Evolutionary conservation across 1,140 invertebrate genomes (phyloP).

Genomic region (Condylostylus longicornis): DNA sequence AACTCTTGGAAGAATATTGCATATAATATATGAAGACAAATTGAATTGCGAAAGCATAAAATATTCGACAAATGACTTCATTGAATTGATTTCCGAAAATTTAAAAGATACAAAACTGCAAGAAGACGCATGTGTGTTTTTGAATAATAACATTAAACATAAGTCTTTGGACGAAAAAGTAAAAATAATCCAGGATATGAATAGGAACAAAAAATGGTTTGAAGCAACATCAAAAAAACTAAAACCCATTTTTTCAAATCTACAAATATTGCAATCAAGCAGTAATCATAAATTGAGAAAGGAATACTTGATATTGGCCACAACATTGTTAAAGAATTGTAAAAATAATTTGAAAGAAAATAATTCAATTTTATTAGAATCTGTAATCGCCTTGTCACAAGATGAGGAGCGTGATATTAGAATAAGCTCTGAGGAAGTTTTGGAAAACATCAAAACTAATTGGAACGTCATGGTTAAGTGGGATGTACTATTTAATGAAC

Average conservation of each 20-base stretch:
- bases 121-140: too few species aligned
- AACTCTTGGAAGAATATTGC: too few species aligned
- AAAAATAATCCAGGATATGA: constrained; percentile 14
- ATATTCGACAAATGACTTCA: neutral
- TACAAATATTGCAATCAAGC: constrained; percentile 17
- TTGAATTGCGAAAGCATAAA: neutral
- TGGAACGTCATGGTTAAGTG: too few species aligned
- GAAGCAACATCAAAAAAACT: constrained; percentile 16
- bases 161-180: constrained; percentile 21
- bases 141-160: too few species aligned
- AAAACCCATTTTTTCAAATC: constrained; percentile 15
- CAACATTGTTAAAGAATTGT: constrained; percentile 16
- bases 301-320: constrained; percentile 21
- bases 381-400: constrained; percentile 20
- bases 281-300: constrained; percentile 10
- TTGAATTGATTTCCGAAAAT: neutral
- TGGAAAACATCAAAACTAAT: too few species aligned
- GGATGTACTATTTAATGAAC: constrained; percentile 18
- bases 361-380: constrained; percentile 22
- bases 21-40: too few species aligned
- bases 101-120: constrained; percentile 10
- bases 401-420: constrained; percentile 16
- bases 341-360: constrained; percentile 17
- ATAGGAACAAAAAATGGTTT: constrained; percentile 18
- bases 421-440: constrained; percentile 11